Evolutionary conservation across 2,113 vertebrate genomes (phyloP).

Genomic region (Myocastor coypus): DNA sequence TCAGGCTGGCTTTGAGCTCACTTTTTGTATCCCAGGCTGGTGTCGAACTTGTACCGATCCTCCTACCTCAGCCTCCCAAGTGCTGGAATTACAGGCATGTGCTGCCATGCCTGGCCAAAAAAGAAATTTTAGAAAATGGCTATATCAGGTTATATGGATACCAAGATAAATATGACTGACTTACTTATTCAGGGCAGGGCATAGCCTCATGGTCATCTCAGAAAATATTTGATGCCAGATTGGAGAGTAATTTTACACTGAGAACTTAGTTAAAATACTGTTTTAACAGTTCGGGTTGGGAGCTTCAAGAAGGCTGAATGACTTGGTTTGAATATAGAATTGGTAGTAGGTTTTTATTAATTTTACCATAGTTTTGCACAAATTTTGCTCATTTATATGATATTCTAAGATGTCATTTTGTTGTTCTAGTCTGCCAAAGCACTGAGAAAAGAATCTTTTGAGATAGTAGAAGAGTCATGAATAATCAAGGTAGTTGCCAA

Average conservation of each 20-base stretch:
- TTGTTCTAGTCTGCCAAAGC: neutral
- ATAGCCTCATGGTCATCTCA: neutral
- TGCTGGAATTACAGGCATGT: no score
- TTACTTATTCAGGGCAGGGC: neutral
- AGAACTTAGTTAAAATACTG: neutral
- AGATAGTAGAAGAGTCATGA: neutral
- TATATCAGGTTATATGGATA: neutral
- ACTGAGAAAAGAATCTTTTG: neutral
- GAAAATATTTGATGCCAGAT: neutral
- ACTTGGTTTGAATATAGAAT: neutral
- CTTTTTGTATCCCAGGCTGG: no score
- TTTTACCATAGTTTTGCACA: conserved; percentile 7
- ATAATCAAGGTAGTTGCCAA: neutral
- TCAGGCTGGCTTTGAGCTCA: no score
- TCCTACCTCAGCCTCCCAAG: no score
- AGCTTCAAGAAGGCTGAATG: neutral
- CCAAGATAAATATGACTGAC: neutral
- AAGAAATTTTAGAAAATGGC: neutral
- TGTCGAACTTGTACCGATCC: no score
- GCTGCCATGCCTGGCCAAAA: no score
- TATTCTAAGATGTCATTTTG: neutral
- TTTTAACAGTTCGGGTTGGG: neutral
- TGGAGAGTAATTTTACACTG: neutral
- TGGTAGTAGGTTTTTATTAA: neutral
- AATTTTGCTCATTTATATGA: neutral